Base-by-base conservation (phyloP, 2,888 invertebrate species). In the Aspidiotus rigidus region DNA sequence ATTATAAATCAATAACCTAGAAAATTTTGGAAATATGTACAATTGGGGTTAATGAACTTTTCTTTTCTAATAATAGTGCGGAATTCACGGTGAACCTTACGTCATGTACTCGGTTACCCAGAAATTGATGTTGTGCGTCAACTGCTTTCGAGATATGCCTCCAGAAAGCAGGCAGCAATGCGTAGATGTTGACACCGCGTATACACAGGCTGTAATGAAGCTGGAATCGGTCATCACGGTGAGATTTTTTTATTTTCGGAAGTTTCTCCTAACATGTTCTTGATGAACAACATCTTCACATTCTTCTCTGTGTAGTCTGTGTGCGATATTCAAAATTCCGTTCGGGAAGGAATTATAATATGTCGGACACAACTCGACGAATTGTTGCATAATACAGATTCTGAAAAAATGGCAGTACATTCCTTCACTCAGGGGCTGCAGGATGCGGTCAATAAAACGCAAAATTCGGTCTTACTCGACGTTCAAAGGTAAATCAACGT, bases 131-230 rank as follows among this genome's bases (percentile, higher is more conserved):
- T 78, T 88, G 57, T 89, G 88, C 77, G 86, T 88, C 57, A 86
- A 86, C 73, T 88, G 88, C 75, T 87, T 87, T 75, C 82, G 86
- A 53, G 87, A 87, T 74, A 84, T 85, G 64, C 85, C 84, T 63
- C 81, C 83, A 60, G 86, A 86, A 72, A 81, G 84, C 16, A 78
- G 87, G 56, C 80, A 85, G 5, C 85, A 87, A 75, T 88, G 87
- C 77, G 82, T 87, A 28, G 87, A 88, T 75, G 83, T 89, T 73
- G 88, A 88, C 74, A 85, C 84, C 53, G 88, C 88, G n/a, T 86
- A 88, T 79, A 81, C 82, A 71, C 85, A 86, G 76, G 84, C 85
- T 40, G 82, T 84, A 70, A 86, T 86, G 76, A 85, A 86, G 74
- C 80, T 88, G 75, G 87, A 88, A 75, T 80, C 86, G 64, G 84